phyloP scores from a whole-genome alignment of 2,113 vertebrate species.

The Recurvirostra avosetta region DNA sequence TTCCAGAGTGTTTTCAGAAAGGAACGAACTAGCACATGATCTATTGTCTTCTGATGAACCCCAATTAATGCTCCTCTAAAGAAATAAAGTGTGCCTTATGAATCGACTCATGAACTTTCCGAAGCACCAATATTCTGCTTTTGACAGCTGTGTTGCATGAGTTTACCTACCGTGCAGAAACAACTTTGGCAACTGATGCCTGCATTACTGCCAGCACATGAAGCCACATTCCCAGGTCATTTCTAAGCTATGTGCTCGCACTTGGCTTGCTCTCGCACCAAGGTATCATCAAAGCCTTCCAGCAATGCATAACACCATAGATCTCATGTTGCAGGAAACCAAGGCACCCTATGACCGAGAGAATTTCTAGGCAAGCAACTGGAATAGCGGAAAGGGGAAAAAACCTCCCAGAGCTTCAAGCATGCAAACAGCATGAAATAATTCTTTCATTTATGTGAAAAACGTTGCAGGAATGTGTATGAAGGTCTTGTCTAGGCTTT shows the following conservation, averaged over 20 bases:
- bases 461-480: rapidly evolving
- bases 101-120: neutral
- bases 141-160: neutral
- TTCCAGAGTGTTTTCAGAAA: neutral
- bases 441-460: neutral
- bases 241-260: neutral
- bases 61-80: neutral
- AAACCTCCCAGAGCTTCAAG: neutral
- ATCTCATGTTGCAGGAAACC: neutral
- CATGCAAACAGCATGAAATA: neutral
- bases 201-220: neutral
- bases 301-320: neutral
- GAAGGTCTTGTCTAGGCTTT: neutral
- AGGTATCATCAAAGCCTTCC: neutral
- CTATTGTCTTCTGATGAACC: neutral
- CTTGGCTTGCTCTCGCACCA: neutral
- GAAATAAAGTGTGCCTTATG: neutral
- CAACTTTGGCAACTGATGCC: neutral
- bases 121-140: neutral
- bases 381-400: neutral
- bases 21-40: neutral
- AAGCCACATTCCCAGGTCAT: neutral
- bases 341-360: neutral
- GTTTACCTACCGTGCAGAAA: neutral
- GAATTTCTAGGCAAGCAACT: neutral